Percentiles rank a stretch among this genome's conserved stretches.
phyloP scores from a whole-genome alignment of 2,888 invertebrate species.

The Cephus spinipes region DNA sequence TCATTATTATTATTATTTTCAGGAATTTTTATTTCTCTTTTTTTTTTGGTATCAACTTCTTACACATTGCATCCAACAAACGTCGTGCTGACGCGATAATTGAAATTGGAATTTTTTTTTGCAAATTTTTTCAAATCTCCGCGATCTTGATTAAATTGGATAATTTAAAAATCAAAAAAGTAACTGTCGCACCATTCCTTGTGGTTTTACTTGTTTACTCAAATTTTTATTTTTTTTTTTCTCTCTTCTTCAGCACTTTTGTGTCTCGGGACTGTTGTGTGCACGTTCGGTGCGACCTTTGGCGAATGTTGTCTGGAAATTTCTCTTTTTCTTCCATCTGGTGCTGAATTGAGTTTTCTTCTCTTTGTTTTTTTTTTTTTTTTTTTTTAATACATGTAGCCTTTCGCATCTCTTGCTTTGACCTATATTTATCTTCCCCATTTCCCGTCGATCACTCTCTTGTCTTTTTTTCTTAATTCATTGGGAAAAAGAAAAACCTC shows the following conservation, averaged over 20 bases:
- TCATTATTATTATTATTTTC: neutral
- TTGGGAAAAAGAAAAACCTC: conserved; percentile 28
- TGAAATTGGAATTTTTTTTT: neutral
- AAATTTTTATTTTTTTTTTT: neutral
- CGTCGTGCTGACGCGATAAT: neutral
- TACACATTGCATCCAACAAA: neutral
- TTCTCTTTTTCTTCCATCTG: neutral
- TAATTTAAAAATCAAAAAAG: neutral
- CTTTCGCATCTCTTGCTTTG: conserved; percentile 23
- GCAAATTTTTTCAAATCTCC: too few species aligned
- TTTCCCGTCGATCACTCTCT: conserved; percentile 16
- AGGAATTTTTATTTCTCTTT: neutral
- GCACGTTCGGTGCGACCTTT: neutral
- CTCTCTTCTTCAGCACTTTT: neutral
- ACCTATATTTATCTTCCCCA: conserved; percentile 18
- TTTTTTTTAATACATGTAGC: conserved; percentile 13
- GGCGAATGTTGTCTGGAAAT: conserved; percentile 1
- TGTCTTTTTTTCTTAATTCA: conserved; percentile 64
- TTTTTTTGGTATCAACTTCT: neutral
- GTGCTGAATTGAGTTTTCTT: neutral
- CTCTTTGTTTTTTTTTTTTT: conserved; percentile 1
- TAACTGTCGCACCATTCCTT: neutral
- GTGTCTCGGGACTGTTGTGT: neutral
- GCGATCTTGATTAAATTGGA: neutral
- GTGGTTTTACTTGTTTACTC: neutral